Base-by-base conservation (phyloP, 2,797 vertebrate species). In the Crenuchus spilurus region DNA sequence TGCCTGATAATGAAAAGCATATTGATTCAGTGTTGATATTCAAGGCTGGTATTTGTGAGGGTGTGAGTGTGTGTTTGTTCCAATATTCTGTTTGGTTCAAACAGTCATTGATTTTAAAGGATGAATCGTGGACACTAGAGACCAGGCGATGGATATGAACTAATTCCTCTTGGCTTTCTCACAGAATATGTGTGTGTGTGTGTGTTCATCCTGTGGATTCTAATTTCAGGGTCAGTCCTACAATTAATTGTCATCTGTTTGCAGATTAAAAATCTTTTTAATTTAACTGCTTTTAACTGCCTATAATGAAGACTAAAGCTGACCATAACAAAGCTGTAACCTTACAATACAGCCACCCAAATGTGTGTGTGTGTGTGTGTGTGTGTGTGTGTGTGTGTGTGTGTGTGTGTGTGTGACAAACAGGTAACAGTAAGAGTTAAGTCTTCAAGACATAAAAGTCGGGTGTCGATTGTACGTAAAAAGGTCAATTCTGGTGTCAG, bases 1-100 rank as follows among this genome's bases (percentile, higher is more conserved):
- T 8, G 30, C 28, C 54, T 62, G 84, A 83, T 84, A 85, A 79
- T 71, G 86, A 83, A 84, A 80, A 70, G 49, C 72, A 6, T 41
- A 62, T 62, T 42, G 35, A 62, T 26, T 42, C 37, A 14, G 4
- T 13, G 37, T 62, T 62, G 68, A 46, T 2, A 33, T 3, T 69
- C 16, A 74, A 60, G 68, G 49, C 48, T 58, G 10, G 30, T 37
- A 14, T 68, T 20, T 24, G 22, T 42, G 44, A 35, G n/a, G 6
- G 26, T 48, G 62, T 28, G 84, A 11, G 42, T 18, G 62, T 42
- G 62, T 31, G 62, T 75, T 82, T 72, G 83, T 55, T 57, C n/a
- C 54, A 31, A 57, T 57, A 57, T 57, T 57, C 54, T 57, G 54
- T 33, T 57, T 57, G 54, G 28, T 57, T 57, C 54, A 57, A 57